These are phyloP conservation scores for Trissoscelio sp. DNA, from an alignment of 2,888 invertebrate species.

Conservation along the genomic window DNA sequence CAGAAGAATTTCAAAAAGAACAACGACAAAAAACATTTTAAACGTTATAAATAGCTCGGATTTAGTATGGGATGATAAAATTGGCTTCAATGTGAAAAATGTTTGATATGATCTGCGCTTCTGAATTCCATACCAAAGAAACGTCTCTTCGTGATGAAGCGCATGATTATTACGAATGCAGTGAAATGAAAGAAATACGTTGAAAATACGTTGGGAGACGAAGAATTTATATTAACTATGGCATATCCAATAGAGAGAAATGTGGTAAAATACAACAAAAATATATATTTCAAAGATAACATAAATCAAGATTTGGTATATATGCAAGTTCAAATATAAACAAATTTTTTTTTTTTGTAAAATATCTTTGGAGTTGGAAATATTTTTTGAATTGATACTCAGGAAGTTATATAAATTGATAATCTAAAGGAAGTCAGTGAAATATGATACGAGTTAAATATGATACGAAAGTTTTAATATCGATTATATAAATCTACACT, in stretches of 20 bases:
- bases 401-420: slow-evolving; percentile 26
- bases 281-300: no score
- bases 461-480: slow-evolving; percentile 16
- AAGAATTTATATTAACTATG: slow-evolving; percentile 16
- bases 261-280: background rate
- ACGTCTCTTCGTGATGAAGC: background rate
- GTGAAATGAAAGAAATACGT: slow-evolving; percentile 3
- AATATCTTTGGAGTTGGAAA: no score
- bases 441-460: slow-evolving; percentile 5
- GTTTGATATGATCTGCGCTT: slow-evolving; percentile 9
- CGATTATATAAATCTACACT: background rate
- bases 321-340: no score
- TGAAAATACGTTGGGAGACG: slow-evolving; percentile 3
- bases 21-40: slow-evolving; percentile 9
- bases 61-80: slow-evolving; percentile 15
- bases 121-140: slow-evolving; percentile 10
- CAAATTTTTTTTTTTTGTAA: no score
- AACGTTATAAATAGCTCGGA: slow-evolving; percentile 19
- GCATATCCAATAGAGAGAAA: background rate
- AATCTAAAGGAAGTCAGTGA: slow-evolving; percentile 12
- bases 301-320: no score
- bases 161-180: slow-evolving; percentile 2
- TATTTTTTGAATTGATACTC: background rate
- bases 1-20: slow-evolving; percentile 27
- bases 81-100: slow-evolving; percentile 10